Percentiles rank a stretch among this genome's conserved stretches.
Conservation (phyloP, 1,140 invertebrate species). For the Oedothorax gibbosus region DNA sequence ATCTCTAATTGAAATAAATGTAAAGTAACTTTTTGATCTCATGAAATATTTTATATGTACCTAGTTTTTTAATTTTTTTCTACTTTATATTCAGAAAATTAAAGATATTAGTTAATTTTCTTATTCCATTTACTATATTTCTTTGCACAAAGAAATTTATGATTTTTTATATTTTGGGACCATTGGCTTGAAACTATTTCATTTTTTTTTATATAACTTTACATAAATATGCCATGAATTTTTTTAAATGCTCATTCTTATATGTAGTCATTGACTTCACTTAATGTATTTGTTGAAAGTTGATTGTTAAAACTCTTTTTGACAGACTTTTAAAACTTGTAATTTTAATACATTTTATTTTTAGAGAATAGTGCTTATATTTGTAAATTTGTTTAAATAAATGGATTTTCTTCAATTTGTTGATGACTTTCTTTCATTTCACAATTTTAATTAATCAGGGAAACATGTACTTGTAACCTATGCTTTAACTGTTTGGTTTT, state of each 20-base stretch:
- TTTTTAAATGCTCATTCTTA: conserved; percentile 36
- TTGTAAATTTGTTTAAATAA: conserved; percentile 44
- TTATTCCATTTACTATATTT: too few relatives aligned
- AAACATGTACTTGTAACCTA: not conserved
- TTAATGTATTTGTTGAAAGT: conserved; percentile 27
- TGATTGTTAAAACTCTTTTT: conserved; percentile 31
- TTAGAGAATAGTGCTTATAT: conserved; percentile 39
- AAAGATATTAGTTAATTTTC: too few relatives aligned
- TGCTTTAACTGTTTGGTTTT: not conserved
- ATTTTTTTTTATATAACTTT: conserved; percentile 16
- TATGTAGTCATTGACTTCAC: conserved; percentile 28
- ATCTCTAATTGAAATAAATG: too few relatives aligned
- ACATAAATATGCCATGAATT: conserved; percentile 27
- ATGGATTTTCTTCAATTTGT: conserved; percentile 23
- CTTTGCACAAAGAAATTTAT: not conserved
- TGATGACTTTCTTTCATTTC: not conserved
- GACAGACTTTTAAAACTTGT: conserved; percentile 13
- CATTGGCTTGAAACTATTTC: not conserved
- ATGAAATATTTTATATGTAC: too few relatives aligned
- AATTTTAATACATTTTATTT: conserved; percentile 46
- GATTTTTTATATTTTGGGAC: conserved; percentile 16
- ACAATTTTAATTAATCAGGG: not conserved
- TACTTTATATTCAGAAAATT: too few relatives aligned
- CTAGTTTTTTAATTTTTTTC: too few relatives aligned
- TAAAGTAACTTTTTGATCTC: too few relatives aligned